Base-by-base conservation (phyloP, 2,797 vertebrate genomes). In the Bovichtus diacanthus region DNA sequence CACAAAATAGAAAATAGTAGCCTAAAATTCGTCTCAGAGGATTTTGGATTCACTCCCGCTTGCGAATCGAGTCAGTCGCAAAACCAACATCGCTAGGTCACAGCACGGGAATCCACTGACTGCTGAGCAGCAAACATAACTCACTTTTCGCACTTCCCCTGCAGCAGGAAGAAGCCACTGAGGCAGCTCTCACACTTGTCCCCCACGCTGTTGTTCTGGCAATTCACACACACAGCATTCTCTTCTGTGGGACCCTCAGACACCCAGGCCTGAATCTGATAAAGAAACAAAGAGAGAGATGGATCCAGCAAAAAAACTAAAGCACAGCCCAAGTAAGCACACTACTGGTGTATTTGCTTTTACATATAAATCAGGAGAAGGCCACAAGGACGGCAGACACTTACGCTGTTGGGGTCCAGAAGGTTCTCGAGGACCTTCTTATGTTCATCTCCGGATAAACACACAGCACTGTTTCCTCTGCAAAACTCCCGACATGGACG, bases 141-240 rank as follows among this genome's bases (percentile, higher is more conserved):
- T 96, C 68, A 98, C 97, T 96, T 98, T 18, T 96, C 96, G 86
- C 97, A 98, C 73, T 96, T 97, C 8, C 95, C 96, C 15, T 97
- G 96, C 70, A 98, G 94, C 38, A 98, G 92, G 88, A 98, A 98
- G 92, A 93, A 98, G 56, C 97, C 97, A 0, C 96, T 94, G 12
- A 97, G 94, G 74, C 97, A 98, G 91, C 95, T 96, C 76, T 98
- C 96, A 50, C 97, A 98, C 70, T 95, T 97, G 89, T 98, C 96
- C 11, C 97, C 97, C 0, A 96, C 95, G 70, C 97, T 98, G 93
- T 96, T 97, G 91, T 98, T 98, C 89, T 96, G 96, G 86, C 97
- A 98, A 80, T 90, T 96, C 54, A 97, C 96, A 72, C 97, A 98
- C 36, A 98, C 92, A 0, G 96, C 97, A 2, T 91, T 94, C 0